These are phyloP conservation scores for Hedya salicella DNA, from an alignment of 2,888 invertebrate genomes.

Conservation along the genomic window DNA sequence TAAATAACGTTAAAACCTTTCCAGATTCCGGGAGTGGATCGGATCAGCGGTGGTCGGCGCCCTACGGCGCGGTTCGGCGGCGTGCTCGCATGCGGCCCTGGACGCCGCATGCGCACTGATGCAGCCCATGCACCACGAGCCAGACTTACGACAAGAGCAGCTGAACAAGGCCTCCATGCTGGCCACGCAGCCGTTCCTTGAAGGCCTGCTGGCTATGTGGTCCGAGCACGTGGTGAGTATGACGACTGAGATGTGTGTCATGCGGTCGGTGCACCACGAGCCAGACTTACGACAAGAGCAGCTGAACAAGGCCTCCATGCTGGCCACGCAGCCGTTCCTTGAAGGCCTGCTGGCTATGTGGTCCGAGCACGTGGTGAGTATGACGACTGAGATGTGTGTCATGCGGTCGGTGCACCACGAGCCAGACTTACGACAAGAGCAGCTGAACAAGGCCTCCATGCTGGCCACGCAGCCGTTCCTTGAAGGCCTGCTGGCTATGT, in stretches of 20 bases:
- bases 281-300: conserved; percentile 99
- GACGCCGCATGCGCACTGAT: conserved; percentile 99
- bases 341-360: conserved; percentile 98
- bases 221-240: conserved; percentile 94
- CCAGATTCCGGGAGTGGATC: conserved; percentile 96
- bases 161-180: conserved; percentile 98
- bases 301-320: conserved; percentile 97
- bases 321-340: conserved; percentile 95
- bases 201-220: conserved; percentile 97
- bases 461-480: conserved; percentile 96
- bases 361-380: conserved; percentile 95
- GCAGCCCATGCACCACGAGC: conserved; percentile 99
- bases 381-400: conserved; percentile 65
- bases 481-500: conserved; percentile 97
- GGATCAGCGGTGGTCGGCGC: conserved; percentile 96
- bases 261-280: conserved; percentile 99
- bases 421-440: conserved; percentile 98
- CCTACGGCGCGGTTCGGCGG: conserved; percentile 93
- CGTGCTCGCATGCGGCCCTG: conserved; percentile 97
- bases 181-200: conserved; percentile 95
- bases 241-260: conserved; percentile 76
- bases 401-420: conserved; percentile 99
- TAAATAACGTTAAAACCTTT: conserved; percentile 94
- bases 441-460: conserved; percentile 98
- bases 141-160: conserved; percentile 98